These are phyloP conservation scores for Phortica variegata DNA, from an alignment of 1,140 invertebrate species.

Conservation along the genomic window DNA sequence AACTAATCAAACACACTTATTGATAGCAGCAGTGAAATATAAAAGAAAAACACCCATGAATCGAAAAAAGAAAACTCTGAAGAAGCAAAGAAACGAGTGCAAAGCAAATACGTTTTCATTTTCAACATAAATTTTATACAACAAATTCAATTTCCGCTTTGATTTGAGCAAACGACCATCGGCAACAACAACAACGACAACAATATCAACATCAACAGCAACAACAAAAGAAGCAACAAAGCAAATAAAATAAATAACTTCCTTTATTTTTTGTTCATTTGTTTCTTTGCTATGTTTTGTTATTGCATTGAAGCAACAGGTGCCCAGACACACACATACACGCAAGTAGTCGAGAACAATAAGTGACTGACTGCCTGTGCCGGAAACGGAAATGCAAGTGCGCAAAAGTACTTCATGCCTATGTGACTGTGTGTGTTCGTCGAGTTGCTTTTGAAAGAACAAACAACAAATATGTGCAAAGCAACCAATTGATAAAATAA, in stretches of 20 bases:
- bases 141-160: constrained; percentile 55
- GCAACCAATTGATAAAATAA: constrained; percentile 55
- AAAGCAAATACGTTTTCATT: constrained; percentile 50
- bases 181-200: constrained; percentile 14
- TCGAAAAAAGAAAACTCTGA: too few species aligned
- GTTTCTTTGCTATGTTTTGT: too few species aligned
- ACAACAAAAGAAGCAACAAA: constrained; percentile 8
- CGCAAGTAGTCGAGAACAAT: constrained; percentile 8
- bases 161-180: constrained; percentile 48
- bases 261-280: too few species aligned
- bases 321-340: background rate
- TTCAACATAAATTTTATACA: constrained; percentile 50
- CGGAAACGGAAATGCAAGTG: constrained; percentile 43
- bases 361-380: constrained; percentile 30
- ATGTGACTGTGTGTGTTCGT: constrained; percentile 1
- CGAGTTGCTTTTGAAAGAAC: constrained; percentile 33
- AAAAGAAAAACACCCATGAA: constrained; percentile 1
- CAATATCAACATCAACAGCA: background rate
- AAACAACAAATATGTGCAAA: constrained; percentile 54
- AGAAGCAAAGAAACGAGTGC: constrained; percentile 39
- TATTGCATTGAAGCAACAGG: constrained; percentile 1
- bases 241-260: constrained; percentile 55
- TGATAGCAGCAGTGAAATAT: constrained; percentile 13
- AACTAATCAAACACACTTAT: constrained; percentile 38
- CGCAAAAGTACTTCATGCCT: constrained; percentile 14